Conservation (phyloP, 2,888 invertebrate species). For the Zaprionus bogoriensis region DNA sequence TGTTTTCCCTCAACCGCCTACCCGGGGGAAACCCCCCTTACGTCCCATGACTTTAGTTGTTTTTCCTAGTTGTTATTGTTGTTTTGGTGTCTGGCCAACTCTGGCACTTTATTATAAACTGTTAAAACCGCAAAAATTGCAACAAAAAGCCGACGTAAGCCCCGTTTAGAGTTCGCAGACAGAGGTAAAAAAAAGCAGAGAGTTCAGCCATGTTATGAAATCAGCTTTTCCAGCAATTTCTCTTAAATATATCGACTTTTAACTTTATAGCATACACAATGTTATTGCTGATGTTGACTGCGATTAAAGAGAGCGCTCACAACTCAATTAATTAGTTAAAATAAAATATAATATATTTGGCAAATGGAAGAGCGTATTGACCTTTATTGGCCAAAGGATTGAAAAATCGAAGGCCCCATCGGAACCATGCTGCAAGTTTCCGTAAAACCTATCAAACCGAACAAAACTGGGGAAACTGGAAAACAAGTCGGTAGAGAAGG, state of each 20-base stretch:
- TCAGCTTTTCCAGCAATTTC: neutral
- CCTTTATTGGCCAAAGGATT: no score
- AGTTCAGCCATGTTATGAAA: neutral
- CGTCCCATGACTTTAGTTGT: conserved; percentile 17
- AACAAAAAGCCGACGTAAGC: conserved; percentile 13
- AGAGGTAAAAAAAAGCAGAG: neutral
- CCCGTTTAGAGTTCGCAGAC: neutral
- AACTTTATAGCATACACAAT: neutral
- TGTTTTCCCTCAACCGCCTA: conserved; percentile 4
- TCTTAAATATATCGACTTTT: no score
- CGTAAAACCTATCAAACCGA: no score
- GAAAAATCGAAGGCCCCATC: no score
- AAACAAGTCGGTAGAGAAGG: no score
- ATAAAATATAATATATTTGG: no score
- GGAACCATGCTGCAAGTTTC: no score
- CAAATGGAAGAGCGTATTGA: no score
- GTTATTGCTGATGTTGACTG: neutral
- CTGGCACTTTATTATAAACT: conserved; percentile 65
- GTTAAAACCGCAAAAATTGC: conserved; percentile 61
- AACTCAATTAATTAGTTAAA: no score
- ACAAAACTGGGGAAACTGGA: no score
- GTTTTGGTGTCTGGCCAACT: conserved; percentile 51
- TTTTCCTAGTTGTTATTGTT: conserved; percentile 25
- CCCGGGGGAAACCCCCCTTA: no score
- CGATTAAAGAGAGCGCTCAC: no score